phyloP scores from a whole-genome alignment of 2,888 invertebrate genomes.

The Adelphocoris suturalis region DNA sequence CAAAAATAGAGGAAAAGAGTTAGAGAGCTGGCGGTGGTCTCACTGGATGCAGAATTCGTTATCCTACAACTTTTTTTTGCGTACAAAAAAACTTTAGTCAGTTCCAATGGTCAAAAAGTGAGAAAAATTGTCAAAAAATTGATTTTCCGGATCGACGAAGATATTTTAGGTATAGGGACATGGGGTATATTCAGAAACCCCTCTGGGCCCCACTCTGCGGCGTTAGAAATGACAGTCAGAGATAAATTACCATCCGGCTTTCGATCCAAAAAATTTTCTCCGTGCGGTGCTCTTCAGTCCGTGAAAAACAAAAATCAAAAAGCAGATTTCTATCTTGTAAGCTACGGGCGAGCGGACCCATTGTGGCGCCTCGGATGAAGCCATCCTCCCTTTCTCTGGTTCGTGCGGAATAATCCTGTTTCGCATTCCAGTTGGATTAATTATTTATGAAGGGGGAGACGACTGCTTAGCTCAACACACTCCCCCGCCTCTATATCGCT shows the following conservation, averaged over 20 bases:
- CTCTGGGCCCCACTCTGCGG: too few species aligned
- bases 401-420: conserved; percentile 65
- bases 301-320: conserved; percentile 52
- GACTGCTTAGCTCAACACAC: conserved; percentile 5
- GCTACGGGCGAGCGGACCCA: conserved; percentile 49
- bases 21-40: too few species aligned
- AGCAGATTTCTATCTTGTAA: conserved; percentile 52
- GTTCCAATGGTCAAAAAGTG: too few species aligned
- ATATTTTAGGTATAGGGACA: too few species aligned
- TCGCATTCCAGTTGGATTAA: conserved; percentile 59
- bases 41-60: too few species aligned
- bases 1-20: too few species aligned
- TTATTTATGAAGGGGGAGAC: conserved; percentile 59
- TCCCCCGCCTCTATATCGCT: conserved; percentile 3
- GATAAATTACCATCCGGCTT: conserved; percentile 49
- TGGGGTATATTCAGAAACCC: too few species aligned
- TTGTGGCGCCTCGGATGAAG: conserved; percentile 53
- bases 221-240: conserved; percentile 34
- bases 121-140: too few species aligned
- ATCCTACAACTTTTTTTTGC: too few species aligned
- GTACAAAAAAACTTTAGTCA: too few species aligned
- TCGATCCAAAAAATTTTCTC: conserved; percentile 8
- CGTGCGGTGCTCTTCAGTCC: background rate
- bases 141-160: too few species aligned
- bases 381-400: conserved; percentile 37